Percentiles rank a stretch among this genome's conserved stretches.
These are phyloP conservation scores for Parambassis ranga DNA, from an alignment of 2,797 vertebrate species.

Conservation along the genomic window DNA sequence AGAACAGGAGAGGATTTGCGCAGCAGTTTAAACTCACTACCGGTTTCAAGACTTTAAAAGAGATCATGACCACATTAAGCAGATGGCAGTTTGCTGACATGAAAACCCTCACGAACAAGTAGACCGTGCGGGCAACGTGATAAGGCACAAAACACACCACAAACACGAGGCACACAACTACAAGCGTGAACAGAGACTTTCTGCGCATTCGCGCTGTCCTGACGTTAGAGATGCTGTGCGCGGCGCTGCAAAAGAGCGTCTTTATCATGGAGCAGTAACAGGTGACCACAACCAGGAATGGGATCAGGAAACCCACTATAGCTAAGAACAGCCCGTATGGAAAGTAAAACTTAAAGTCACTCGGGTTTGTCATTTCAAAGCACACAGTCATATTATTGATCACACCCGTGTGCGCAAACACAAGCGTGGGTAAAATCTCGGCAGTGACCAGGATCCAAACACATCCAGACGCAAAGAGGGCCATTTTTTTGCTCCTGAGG, in stretches of 20 bases:
- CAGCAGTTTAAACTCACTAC: constrained; percentile 68
- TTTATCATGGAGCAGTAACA: constrained; percentile 65
- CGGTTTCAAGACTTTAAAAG: constrained; percentile 68
- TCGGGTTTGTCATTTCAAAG: constrained; percentile 56
- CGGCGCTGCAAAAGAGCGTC: constrained; percentile 30
- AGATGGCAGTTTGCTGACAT: constrained; percentile 42
- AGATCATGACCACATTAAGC: constrained; percentile 31
- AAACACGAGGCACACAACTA: constrained; percentile 56
- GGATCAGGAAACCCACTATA: constrained; percentile 58
- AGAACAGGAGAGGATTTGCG: constrained; percentile 70
- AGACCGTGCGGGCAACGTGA: constrained; percentile 50
- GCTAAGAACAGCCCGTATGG: constrained; percentile 50
- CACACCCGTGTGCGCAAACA: constrained; percentile 52
- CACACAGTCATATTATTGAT: constrained; percentile 57
- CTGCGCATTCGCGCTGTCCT: not conserved
- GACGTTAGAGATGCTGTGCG: not conserved
- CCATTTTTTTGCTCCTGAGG: constrained; percentile 43
- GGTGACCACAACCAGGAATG: constrained; percentile 52
- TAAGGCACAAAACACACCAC: constrained; percentile 68
- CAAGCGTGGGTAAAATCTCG: constrained; percentile 60
- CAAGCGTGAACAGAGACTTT: constrained; percentile 58
- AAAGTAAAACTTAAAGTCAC: constrained; percentile 55
- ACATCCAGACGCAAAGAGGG: constrained; percentile 12
- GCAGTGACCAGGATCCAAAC: constrained; percentile 60
- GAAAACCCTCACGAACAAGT: constrained; percentile 46